phyloP scores from a whole-genome alignment of 2,888 invertebrate genomes.

The Plagodis dolabraria region DNA sequence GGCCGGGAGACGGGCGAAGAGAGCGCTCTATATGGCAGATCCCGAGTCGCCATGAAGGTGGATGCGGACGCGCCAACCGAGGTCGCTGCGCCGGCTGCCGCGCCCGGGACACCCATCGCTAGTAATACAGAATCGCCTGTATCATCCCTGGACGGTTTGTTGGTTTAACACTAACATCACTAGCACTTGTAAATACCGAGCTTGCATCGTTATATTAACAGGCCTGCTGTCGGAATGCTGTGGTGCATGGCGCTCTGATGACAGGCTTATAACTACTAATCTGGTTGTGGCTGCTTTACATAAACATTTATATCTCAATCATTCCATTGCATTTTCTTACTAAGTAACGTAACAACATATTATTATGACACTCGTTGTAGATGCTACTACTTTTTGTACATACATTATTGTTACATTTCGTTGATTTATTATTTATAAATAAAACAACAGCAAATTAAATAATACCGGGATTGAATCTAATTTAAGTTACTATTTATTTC shows the following conservation, averaged over 20 bases:
- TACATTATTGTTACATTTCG: too few relatives aligned
- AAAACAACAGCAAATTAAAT: too few relatives aligned
- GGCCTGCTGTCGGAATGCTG: conserved; percentile 23
- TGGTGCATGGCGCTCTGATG: conserved; percentile 27
- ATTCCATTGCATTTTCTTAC: not conserved
- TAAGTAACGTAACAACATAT: too few relatives aligned
- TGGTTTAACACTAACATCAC: conserved; percentile 51
- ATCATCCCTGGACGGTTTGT: conserved; percentile 80
- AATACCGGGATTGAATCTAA: too few relatives aligned
- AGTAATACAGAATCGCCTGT: conserved; percentile 79
- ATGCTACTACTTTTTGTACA: too few relatives aligned
- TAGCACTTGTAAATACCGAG: conserved; percentile 47
- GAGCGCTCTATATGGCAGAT: conserved; percentile 61
- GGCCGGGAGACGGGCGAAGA: conserved; percentile 52
- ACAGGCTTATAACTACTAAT: conserved; percentile 37
- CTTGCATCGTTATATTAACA: conserved; percentile 44
- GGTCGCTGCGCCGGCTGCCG: conserved; percentile 56
- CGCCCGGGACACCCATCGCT: conserved; percentile 61
- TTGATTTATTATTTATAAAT: too few relatives aligned
- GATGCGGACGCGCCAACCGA: conserved; percentile 66
- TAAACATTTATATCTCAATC: not conserved
- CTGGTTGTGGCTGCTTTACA: conserved; percentile 37
- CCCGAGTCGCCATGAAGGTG: conserved; percentile 63
- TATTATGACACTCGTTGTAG: too few relatives aligned
- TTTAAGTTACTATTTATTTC: too few relatives aligned